A percentile compares a stretch with the other conserved stretches of the same genome.
phyloP scores from a whole-genome alignment of 2,113 vertebrate genomes.

The Promerops cafer region DNA sequence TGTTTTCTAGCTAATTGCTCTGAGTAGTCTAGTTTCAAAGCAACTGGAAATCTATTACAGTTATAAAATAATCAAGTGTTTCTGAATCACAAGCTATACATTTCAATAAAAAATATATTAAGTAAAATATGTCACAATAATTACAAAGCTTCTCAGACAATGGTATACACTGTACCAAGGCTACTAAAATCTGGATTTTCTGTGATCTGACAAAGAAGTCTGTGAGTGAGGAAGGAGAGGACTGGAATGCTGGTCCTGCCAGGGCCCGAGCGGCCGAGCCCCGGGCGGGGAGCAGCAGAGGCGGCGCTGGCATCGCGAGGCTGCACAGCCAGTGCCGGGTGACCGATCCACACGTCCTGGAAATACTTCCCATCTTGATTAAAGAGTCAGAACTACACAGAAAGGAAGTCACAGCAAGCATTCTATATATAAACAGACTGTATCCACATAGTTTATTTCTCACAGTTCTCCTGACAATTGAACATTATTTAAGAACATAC shows the following conservation, averaged over 20 bases:
- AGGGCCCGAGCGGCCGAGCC: background rate
- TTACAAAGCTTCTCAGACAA: constrained; percentile 50
- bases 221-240: background rate
- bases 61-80: constrained; percentile 41
- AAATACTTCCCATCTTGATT: constrained; percentile 1
- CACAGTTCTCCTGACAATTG: constrained; percentile 97
- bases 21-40: constrained; percentile 46
- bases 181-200: background rate
- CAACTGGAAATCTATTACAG: constrained; percentile 33
- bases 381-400: constrained; percentile 47
- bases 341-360: background rate
- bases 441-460: constrained; percentile 99
- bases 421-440: constrained; percentile 88
- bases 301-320: background rate
- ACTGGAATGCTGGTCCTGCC: background rate
- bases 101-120: constrained; percentile 62
- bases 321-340: background rate
- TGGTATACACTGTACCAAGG: background rate
- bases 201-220: background rate
- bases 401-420: constrained; percentile 76
- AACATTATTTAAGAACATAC: constrained; percentile 99
- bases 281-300: background rate
- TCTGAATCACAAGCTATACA: constrained; percentile 55
- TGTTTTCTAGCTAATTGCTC: background rate
- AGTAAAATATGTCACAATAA: constrained; percentile 63